Evolutionary conservation across 37 sponge, comb jelly and placozoan species (phyloP).

Genomic region (Mnemiopsis leidyi): DNA sequence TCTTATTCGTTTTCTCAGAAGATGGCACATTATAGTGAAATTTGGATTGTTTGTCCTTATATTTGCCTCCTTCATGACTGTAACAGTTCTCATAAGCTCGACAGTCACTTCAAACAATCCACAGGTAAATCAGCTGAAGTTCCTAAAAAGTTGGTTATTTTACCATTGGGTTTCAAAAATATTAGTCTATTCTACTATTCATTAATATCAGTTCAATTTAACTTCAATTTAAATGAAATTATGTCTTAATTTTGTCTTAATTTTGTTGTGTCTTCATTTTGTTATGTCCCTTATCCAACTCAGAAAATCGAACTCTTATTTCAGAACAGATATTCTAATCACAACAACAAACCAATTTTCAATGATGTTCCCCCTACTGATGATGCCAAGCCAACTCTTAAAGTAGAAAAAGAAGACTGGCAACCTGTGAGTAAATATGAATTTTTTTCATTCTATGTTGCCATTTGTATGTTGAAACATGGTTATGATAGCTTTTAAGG

Average conservation of each 20-base stretch:
- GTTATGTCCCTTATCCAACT: no score
- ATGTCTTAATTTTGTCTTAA: not conserved
- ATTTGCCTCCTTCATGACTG: not conserved
- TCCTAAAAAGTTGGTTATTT: not conserved
- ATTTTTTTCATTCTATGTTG: not conserved
- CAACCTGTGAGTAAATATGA: not conserved
- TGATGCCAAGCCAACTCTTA: not conserved
- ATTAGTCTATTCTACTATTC: not conserved
- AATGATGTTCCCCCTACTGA: not conserved
- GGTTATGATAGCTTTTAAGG: no score
- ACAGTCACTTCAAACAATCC: not conserved
- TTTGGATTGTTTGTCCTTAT: conserved; percentile 22
- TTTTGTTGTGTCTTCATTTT: not conserved
- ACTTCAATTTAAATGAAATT: no score
- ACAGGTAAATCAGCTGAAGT: not conserved
- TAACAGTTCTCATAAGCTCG: conserved; percentile 36
- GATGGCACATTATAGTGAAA: conserved; percentile 55
- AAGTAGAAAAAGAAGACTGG: not conserved
- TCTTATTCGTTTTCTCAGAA: conserved; percentile 29
- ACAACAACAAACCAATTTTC: not conserved
- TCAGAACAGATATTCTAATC: not conserved
- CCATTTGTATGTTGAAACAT: no score
- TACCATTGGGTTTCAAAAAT: not conserved
- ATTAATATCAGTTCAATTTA: not conserved
- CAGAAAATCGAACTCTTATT: no score